Conservation (phyloP, 1,140 invertebrate species). For the Drosophila orena region DNA sequence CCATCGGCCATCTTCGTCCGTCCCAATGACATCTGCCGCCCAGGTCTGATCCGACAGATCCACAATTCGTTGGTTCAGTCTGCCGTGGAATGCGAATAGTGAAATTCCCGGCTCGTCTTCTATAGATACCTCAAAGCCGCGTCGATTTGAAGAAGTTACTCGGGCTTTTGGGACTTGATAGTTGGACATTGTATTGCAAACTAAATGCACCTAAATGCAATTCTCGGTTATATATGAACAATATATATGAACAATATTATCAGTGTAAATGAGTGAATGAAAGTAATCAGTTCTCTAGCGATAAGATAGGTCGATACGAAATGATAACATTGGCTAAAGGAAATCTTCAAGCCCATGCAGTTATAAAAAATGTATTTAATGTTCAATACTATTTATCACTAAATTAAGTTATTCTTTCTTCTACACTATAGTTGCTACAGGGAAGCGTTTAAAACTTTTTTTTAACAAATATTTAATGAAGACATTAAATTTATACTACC, state of each 20-base stretch:
- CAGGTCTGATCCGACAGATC: not conserved
- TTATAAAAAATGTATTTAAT: too few species aligned
- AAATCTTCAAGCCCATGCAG: not conserved
- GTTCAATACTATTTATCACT: too few species aligned
- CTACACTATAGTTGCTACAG: too few species aligned
- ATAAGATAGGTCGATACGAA: not conserved
- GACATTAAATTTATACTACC: not conserved
- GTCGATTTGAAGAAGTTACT: not conserved
- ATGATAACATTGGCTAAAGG: not conserved
- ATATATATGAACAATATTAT: not conserved
- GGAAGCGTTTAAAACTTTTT: too few species aligned
- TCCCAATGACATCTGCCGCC: not conserved
- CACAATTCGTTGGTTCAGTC: not conserved
- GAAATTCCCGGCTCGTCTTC: conserved; percentile 5
- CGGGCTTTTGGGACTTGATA: not conserved
- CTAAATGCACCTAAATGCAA: not conserved
- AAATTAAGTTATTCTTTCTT: too few species aligned
- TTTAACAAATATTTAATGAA: too few species aligned
- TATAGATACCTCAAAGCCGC: not conserved
- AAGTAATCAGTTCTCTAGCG: too few species aligned
- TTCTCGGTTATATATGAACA: not conserved
- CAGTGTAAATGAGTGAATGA: not conserved
- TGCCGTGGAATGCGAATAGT: conserved; percentile 15
- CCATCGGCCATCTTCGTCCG: not conserved
- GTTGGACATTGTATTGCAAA: not conserved